Evolutionary conservation across 2,797 vertebrate genomes (phyloP).

Genomic region (Pitangus sulphuratus): DNA sequence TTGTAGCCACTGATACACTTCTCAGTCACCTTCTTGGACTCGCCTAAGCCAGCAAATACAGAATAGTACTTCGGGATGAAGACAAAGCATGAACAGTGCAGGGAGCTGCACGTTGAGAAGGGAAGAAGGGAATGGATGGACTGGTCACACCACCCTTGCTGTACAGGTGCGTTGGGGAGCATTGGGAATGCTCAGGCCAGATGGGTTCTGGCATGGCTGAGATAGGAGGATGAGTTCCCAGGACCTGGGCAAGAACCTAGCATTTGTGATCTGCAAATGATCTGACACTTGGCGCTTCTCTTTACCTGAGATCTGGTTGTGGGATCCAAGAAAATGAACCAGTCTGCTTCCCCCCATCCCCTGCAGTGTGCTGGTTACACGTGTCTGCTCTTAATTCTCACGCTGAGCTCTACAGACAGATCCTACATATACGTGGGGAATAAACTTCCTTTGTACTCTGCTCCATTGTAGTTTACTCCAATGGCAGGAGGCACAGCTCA

Average conservation of each 20-base stretch:
- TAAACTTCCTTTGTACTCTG: slow-evolving; percentile 5
- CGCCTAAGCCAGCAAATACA: background rate
- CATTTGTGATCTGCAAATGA: background rate
- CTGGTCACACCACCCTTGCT: background rate
- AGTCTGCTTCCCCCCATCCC: background rate
- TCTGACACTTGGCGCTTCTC: background rate
- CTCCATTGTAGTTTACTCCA: background rate
- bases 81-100: background rate
- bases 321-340: background rate
- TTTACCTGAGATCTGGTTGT: background rate
- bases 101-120: background rate
- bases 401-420: background rate
- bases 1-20: background rate
- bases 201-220: background rate
- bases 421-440: background rate
- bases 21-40: background rate
- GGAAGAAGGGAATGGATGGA: background rate
- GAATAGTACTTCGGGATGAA: background rate
- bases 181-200: background rate
- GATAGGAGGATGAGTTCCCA: background rate
- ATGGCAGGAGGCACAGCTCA: background rate
- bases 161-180: background rate
- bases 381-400: background rate
- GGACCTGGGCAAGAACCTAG: background rate
- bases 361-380: background rate